phyloP scores from a whole-genome alignment of 1,140 invertebrate genomes.

The Polyergus mexicanus region DNA sequence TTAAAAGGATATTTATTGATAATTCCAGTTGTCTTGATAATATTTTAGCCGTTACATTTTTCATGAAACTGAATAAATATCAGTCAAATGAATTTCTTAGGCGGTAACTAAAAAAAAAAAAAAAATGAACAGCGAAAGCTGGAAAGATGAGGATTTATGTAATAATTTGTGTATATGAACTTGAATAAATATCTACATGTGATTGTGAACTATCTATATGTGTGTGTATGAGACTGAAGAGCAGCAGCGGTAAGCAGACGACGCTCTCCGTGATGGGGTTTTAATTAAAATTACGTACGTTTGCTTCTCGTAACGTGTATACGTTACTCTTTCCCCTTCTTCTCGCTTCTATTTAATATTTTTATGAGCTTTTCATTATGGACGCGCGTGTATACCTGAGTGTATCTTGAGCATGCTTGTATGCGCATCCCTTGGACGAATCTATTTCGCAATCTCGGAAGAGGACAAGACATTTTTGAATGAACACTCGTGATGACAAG shows the following conservation, averaged over 20 bases:
- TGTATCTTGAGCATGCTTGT: constrained; percentile 25
- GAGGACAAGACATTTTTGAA: constrained; percentile 74
- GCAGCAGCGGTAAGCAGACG: constrained; percentile 74
- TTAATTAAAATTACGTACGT: constrained; percentile 86
- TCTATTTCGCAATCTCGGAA: constrained; percentile 19
- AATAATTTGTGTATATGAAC: constrained; percentile 83
- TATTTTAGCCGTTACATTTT: neutral
- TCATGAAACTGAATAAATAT: neutral
- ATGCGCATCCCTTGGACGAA: neutral
- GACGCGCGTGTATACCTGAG: constrained; percentile 61
- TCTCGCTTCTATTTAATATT: constrained; percentile 79
- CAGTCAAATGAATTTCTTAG: neutral
- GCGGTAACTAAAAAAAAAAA: neutral
- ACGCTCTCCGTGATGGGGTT: constrained; percentile 82
- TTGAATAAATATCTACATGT: constrained; percentile 84
- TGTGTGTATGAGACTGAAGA: constrained; percentile 40
- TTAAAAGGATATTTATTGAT: neutral
- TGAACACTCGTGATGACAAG: constrained; percentile 66
- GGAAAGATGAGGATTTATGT: constrained; percentile 79
- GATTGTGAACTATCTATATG: constrained; percentile 4
- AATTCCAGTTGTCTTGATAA: neutral
- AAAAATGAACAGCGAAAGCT: constrained; percentile 32
- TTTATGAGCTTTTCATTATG: constrained; percentile 85
- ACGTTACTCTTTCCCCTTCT: constrained; percentile 45
- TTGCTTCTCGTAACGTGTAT: constrained; percentile 78